A percentile compares a stretch with the other conserved stretches of the same genome.
These are phyloP conservation scores for Macaca fascicularis DNA, from an alignment of 2,113 vertebrate species.

Conservation along the genomic window T2T-MFA8v1.1 NC_088378.1:77370001-77370500, in stretches of 20 bases:
- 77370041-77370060: background rate
- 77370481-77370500: background rate
- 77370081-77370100: background rate
- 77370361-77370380: background rate
- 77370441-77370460: background rate
- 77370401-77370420: background rate
- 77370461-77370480: background rate
- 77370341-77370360: background rate
- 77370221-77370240: background rate
- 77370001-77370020: background rate
- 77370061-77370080: background rate
- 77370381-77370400: background rate
- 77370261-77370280: background rate
- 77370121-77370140: background rate
- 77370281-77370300: background rate
- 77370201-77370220: background rate
- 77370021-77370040: background rate
- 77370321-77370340: background rate
- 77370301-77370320: conserved; percentile 4
- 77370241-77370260: background rate
- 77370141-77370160: background rate
- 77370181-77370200: background rate
- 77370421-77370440: background rate
- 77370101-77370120: background rate
- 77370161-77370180: background rate